These are phyloP conservation scores for Acyrthosiphon pisum DNA, from an alignment of 1,140 invertebrate species.

Conservation along the genomic window DNA sequence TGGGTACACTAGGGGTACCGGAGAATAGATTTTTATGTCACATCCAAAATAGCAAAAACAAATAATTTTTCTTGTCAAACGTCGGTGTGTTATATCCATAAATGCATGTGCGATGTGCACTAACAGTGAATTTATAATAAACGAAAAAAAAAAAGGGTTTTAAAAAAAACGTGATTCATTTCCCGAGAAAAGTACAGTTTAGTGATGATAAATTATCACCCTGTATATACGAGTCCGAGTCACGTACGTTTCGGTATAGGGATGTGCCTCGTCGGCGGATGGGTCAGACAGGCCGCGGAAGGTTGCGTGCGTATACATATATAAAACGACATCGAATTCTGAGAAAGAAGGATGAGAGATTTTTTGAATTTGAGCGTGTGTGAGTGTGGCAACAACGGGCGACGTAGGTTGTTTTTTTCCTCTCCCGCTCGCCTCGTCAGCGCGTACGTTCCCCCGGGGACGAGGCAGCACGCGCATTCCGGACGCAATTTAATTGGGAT, in stretches of 20 bases:
- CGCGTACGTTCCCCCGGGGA: background rate
- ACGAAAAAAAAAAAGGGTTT: background rate
- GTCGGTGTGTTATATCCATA: background rate
- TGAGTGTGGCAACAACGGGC: background rate
- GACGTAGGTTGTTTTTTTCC: conserved; percentile 32
- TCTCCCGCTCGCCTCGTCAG: background rate
- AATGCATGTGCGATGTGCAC: too few relatives aligned
- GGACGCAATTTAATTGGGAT: conserved; percentile 54
- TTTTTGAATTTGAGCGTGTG: conserved; percentile 23
- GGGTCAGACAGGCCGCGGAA: background rate
- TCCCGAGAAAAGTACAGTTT: background rate
- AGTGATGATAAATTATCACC: background rate
- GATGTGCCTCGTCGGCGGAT: background rate
- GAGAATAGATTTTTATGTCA: background rate
- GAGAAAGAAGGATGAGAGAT: conserved; percentile 37
- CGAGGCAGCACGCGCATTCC: background rate
- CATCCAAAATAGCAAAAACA: background rate
- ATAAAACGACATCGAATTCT: background rate
- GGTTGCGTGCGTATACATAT: background rate
- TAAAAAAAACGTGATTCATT: background rate
- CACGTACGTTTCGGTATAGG: conserved; percentile 14
- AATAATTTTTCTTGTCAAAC: background rate
- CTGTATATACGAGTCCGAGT: background rate
- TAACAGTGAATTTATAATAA: too few relatives aligned
- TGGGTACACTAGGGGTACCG: too few relatives aligned